Base-by-base conservation (phyloP, 2,797 vertebrate genomes). In the Acanthiza pusilla region DNA sequence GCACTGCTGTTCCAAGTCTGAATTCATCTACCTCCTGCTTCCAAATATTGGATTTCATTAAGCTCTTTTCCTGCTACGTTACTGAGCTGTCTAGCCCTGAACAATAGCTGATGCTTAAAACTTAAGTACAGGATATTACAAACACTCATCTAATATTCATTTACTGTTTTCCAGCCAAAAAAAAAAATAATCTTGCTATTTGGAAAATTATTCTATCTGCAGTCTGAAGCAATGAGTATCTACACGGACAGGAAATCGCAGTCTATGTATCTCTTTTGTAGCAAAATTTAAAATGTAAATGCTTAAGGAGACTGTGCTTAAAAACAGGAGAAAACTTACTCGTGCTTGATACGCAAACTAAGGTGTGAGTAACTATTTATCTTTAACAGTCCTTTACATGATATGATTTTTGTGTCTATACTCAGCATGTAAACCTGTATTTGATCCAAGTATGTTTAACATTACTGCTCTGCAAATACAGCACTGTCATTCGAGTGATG, bases 81-180 rank as follows among this genome's bases (percentile, higher is more conserved):
- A 90, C 71, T 91, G 91, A 90, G 71, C 76, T 76, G 76, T 91
- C 94, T 95, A 89, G 89, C 88, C 67, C 91, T 86, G 80, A 95
- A 95, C 91, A 90, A 97, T 86, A 93, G 88, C 83, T 96, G 93
- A 97, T 87, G 91, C 93, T 94, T 96, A 96, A 94, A 96, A 93
- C 89, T 96, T 95, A 96, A 94, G 91, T 94, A 96, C 85, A 96
- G 94, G 95, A 96, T 96, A 90, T 94, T 94, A 96, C 85, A 88
- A 91, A 92, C 36, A 77, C 89, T 96, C 96, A 96, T 96, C 88
- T 91, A 96, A 95, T 96, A 95, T 96, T 95, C 29, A 96, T 94
- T 92, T 81, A 86, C 58, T 90, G 85, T 88, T 94, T 96, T 88
- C 88, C 71, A 93, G 92, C 84, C 91, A 91, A 79, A 17, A 74